phyloP scores from a whole-genome alignment of 1,140 invertebrate genomes.

The Leptopilina clavipes region DNA sequence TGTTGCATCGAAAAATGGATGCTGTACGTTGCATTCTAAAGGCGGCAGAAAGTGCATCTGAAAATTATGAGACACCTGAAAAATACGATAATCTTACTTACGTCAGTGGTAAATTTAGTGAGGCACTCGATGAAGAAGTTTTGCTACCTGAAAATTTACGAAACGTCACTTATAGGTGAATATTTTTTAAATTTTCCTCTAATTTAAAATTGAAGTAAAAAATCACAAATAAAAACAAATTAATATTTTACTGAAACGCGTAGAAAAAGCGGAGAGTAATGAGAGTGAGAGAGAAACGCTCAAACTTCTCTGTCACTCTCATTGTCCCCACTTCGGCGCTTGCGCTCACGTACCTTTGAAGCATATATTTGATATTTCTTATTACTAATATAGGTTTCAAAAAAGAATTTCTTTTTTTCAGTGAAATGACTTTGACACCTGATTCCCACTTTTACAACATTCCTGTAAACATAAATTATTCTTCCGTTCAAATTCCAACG shows the following conservation, averaged over 20 bases:
- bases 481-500: conserved; percentile 94
- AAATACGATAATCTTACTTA: conserved; percentile 76
- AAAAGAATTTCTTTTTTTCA: conserved; percentile 43
- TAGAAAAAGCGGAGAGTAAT: too few relatives aligned
- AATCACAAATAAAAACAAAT: too few relatives aligned
- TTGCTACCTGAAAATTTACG: conserved; percentile 36
- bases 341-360: too few relatives aligned
- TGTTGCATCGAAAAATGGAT: conserved; percentile 89
- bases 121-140: conserved; percentile 62
- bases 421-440: conserved; percentile 78
- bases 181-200: too few relatives aligned
- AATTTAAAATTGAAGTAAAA: too few relatives aligned
- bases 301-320: too few relatives aligned
- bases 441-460: conserved; percentile 91
- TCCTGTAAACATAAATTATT: conserved; percentile 86
- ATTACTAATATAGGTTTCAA: background rate
- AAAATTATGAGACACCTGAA: conserved; percentile 73
- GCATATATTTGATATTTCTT: too few relatives aligned
- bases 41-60: conserved; percentile 79
- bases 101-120: conserved; percentile 83
- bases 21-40: conserved; percentile 86
- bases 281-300: too few relatives aligned
- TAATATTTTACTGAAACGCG: too few relatives aligned
- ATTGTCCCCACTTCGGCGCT: too few relatives aligned
- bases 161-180: conserved; percentile 59